Conservation (phyloP, 2,888 invertebrate species). For the Hemicrepidius hirtus region DNA sequence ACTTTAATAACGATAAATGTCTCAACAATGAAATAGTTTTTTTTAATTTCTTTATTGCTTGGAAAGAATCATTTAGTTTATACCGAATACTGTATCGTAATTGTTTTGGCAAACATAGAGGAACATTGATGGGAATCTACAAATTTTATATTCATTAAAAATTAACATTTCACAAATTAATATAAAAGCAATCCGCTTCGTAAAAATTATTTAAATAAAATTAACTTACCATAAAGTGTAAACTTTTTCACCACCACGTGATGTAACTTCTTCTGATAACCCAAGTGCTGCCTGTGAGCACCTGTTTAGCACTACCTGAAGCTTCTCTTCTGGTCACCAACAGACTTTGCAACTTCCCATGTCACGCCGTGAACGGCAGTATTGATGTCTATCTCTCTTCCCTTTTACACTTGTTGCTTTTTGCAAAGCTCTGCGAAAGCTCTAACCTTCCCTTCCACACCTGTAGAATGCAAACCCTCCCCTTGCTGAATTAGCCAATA, state of each 20-base stretch:
- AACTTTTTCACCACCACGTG: constrained; percentile 39
- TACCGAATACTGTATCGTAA: too few species aligned
- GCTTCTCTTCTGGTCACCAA: constrained; percentile 48
- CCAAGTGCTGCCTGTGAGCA: constrained; percentile 45
- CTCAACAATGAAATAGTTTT: too few species aligned
- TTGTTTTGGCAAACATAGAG: too few species aligned
- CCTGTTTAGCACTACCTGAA: constrained; percentile 51
- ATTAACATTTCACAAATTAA: too few species aligned
- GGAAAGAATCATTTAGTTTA: too few species aligned
- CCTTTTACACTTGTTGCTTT: constrained; percentile 52
- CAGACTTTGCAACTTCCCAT: constrained; percentile 51
- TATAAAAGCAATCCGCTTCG: not conserved
- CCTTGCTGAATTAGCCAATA: constrained; percentile 45
- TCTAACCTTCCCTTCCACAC: constrained; percentile 49
- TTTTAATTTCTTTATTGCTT: too few species aligned
- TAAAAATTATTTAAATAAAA: not conserved
- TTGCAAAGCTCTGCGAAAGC: constrained; percentile 40
- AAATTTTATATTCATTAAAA: too few species aligned
- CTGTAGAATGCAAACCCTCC: constrained; percentile 49
- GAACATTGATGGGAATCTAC: too few species aligned
- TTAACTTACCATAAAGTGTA: constrained; percentile 32
- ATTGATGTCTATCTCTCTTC: constrained; percentile 52
- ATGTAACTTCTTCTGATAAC: constrained; percentile 29
- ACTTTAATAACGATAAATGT: too few species aligned
- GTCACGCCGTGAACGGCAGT: constrained; percentile 47